Conservation (phyloP, 1,140 invertebrate genomes). For the Vanessa atalanta region DNA sequence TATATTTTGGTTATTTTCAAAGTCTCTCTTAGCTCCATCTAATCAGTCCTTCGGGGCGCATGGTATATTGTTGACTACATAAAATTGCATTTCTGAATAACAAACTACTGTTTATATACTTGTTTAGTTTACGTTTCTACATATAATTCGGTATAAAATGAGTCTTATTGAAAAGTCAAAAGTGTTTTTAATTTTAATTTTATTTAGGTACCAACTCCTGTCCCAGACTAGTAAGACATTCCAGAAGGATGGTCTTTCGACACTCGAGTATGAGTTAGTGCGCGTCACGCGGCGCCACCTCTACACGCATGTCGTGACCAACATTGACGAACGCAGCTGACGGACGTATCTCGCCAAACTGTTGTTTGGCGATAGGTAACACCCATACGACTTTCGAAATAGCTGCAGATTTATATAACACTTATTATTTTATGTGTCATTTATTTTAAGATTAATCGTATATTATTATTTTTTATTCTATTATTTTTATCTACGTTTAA, state of each 20-base stretch:
- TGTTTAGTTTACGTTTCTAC: too few relatives aligned
- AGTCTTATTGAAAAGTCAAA: too few relatives aligned
- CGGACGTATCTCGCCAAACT: slow-evolving; percentile 79
- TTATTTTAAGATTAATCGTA: not conserved
- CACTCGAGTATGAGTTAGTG: slow-evolving; percentile 90
- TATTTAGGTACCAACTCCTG: slow-evolving; percentile 90
- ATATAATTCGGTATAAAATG: not conserved
- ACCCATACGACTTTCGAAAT: slow-evolving; percentile 21
- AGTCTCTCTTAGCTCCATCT: too few relatives aligned
- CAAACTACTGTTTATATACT: too few relatives aligned
- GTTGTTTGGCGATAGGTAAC: slow-evolving; percentile 78
- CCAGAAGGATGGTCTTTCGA: slow-evolving; percentile 92
- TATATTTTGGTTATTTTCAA: too few relatives aligned
- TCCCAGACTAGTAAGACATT: slow-evolving; percentile 91
- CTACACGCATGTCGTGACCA: slow-evolving; percentile 89
- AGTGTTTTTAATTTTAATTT: not conserved
- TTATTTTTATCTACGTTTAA: not conserved
- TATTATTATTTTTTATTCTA: not conserved
- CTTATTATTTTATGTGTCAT: not conserved
- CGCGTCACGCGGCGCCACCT: slow-evolving; percentile 85
- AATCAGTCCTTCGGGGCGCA: too few relatives aligned
- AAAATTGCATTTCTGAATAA: too few relatives aligned
- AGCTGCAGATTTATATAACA: slow-evolving; percentile 24
- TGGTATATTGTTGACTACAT: too few relatives aligned
- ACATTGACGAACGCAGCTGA: slow-evolving; percentile 82